phyloP scores from a whole-genome alignment of 2,797 vertebrate species.

The Gambelia wislizenii region DNA sequence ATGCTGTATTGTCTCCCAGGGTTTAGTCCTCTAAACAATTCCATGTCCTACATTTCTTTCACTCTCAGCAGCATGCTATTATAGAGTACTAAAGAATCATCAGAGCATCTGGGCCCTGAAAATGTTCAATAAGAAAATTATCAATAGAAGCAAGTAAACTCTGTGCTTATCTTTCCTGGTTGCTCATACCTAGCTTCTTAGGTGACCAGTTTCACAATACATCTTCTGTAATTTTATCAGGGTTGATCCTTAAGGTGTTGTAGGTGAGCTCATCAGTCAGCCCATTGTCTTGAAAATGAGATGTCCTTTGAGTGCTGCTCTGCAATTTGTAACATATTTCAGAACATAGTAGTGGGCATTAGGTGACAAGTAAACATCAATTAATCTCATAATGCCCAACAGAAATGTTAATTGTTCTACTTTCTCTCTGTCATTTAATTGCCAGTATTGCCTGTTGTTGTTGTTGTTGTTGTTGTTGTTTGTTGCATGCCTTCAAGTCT shows the following conservation, averaged over 20 bases:
- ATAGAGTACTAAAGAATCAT: slow-evolving; percentile 2
- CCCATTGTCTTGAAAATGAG: background rate
- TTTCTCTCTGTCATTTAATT: background rate
- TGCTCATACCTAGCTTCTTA: slow-evolving; percentile 1
- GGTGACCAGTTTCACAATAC: background rate
- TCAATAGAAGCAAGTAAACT: background rate
- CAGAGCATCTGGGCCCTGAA: background rate
- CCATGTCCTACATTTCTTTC: slow-evolving; percentile 3
- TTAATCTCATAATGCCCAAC: background rate
- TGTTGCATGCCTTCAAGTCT: too few species aligned
- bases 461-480: too few species aligned
- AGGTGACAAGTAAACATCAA: background rate
- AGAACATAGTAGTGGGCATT: background rate
- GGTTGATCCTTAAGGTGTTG: background rate
- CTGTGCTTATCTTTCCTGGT: background rate
- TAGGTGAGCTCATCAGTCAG: background rate
- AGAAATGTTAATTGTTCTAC: background rate
- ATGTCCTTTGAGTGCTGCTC: background rate
- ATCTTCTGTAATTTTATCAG: background rate
- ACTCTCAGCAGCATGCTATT: background rate
- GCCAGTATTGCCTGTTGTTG: too few species aligned
- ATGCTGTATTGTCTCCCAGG: background rate
- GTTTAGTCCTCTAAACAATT: slow-evolving; percentile 20
- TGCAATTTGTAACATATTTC: background rate
- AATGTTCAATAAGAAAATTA: background rate